These are phyloP conservation scores for Lasioglossum albipes DNA, from an alignment of 1,140 invertebrate species.

Conservation along the genomic window DNA sequence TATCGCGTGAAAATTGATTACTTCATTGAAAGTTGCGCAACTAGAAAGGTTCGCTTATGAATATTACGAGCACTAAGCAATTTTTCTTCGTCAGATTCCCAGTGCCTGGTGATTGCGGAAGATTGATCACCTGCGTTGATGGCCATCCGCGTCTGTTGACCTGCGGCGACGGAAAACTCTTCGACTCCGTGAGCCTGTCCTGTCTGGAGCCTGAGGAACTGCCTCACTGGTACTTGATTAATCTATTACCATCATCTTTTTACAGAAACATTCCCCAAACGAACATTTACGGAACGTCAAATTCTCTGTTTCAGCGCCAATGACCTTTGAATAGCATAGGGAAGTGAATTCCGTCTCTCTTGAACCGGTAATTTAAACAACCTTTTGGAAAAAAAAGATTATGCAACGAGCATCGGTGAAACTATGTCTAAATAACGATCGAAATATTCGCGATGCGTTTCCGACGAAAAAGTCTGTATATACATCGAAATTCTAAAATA, in stretches of 20 bases:
- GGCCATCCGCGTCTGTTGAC: conserved; percentile 91
- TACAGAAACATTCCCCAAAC: background rate
- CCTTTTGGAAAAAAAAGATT: background rate
- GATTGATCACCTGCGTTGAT: conserved; percentile 93
- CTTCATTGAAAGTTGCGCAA: no score
- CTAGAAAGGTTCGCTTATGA: no score
- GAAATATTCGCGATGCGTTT: no score
- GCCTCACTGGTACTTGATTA: conserved; percentile 81
- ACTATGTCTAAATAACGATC: background rate
- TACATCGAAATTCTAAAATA: no score
- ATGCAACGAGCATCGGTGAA: background rate
- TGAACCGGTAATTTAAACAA: no score
- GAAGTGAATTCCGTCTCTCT: background rate
- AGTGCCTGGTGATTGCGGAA: conserved; percentile 89
- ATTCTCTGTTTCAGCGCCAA: conserved; percentile 41
- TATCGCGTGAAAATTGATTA: no score
- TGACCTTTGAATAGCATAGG: conserved; percentile 6
- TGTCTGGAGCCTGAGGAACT: conserved; percentile 91
- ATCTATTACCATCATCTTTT: background rate
- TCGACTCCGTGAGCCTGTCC: conserved; percentile 89
- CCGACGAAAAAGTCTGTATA: no score
- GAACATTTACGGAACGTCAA: background rate
- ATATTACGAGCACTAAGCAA: no score
- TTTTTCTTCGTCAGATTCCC: conserved; percentile 83
- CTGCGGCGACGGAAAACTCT: conserved; percentile 92